A percentile compares a stretch with the other conserved stretches of the same genome.
Conservation (phyloP, 2,797 vertebrate genomes). For the Myripristis murdjan region DNA sequence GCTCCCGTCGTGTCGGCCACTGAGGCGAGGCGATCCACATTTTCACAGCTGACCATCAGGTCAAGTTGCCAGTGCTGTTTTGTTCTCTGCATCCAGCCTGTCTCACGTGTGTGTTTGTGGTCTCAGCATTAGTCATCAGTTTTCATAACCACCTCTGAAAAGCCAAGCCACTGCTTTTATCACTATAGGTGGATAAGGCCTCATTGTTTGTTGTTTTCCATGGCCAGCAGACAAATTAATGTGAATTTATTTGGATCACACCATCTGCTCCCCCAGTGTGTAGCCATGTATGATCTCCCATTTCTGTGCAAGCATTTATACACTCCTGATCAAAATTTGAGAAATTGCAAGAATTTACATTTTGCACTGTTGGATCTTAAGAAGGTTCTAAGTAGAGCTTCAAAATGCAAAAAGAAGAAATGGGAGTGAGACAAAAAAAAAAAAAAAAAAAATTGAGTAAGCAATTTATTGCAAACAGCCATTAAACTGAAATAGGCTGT, state of each 20-base stretch:
- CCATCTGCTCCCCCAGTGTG: conserved; percentile 3
- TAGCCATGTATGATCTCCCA: neutral
- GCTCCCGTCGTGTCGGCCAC: conserved; percentile 16
- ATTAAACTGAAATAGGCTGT: too few species aligned
- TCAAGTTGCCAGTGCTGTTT: conserved; percentile 44
- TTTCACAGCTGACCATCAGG: conserved; percentile 19
- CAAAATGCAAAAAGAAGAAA: too few species aligned
- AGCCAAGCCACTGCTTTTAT: conserved; percentile 25
- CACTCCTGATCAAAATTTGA: too few species aligned
- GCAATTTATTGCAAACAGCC: too few species aligned
- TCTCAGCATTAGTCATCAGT: conserved; percentile 78
- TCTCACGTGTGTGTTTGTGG: conserved; percentile 57
- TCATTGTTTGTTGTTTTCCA: too few species aligned
- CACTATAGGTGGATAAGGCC: conserved; percentile 1
- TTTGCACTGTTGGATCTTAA: too few species aligned
- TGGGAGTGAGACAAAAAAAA: too few species aligned
- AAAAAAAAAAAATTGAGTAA: too few species aligned
- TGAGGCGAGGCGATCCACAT: conserved; percentile 5
- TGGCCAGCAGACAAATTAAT: neutral
- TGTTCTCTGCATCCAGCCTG: conserved; percentile 45
- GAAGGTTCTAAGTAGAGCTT: too few species aligned
- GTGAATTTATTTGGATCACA: neutral
- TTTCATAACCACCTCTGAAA: conserved; percentile 54
- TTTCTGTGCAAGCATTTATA: neutral
- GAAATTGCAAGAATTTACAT: too few species aligned